A percentile compares a stretch with the other conserved stretches of the same genome.
Conservation (phyloP, 2,888 invertebrate species). For the Pantelozetes paolii region DNA sequence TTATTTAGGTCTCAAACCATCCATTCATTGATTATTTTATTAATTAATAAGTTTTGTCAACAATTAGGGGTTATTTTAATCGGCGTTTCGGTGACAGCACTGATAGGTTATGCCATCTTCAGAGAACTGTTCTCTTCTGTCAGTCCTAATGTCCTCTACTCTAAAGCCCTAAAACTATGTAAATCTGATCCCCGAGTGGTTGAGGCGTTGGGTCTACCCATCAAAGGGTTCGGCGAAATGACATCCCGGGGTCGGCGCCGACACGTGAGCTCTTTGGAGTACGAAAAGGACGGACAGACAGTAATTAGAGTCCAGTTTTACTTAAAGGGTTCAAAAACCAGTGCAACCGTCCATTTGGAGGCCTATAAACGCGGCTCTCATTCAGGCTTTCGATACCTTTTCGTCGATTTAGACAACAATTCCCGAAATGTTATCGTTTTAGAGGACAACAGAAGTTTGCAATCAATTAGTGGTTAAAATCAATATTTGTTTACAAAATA, state of each 20-base stretch:
- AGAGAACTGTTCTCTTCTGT: slow-evolving; percentile 80
- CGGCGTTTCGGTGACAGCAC: slow-evolving; percentile 72
- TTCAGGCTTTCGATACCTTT: slow-evolving; percentile 74
- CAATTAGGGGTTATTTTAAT: slow-evolving; percentile 64
- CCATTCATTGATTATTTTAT: neutral
- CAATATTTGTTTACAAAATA: too few species aligned
- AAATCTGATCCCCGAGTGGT: slow-evolving; percentile 65
- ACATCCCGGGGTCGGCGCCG: slow-evolving; percentile 73
- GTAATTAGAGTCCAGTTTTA: slow-evolving; percentile 87
- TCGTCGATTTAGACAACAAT: slow-evolving; percentile 75
- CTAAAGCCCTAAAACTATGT: slow-evolving; percentile 70
- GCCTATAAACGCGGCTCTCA: slow-evolving; percentile 72
- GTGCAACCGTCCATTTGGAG: slow-evolving; percentile 79
- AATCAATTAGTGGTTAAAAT: neutral
- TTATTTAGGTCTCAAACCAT: slow-evolving; percentile 61
- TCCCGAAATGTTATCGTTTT: slow-evolving; percentile 64
- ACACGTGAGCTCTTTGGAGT: slow-evolving; percentile 72
- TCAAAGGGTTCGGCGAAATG: slow-evolving; percentile 84
- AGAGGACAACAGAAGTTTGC: slow-evolving; percentile 50
- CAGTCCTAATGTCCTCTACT: slow-evolving; percentile 79
- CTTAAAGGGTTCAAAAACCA: slow-evolving; percentile 73
- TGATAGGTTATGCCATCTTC: slow-evolving; percentile 77
- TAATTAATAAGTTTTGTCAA: neutral
- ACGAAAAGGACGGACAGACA: slow-evolving; percentile 68
- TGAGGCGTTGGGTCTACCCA: slow-evolving; percentile 80